Percentiles rank a stretch among this genome's conserved stretches.
phyloP scores from a whole-genome alignment of 37 sponge, comb jelly and placozoan species.

The Aplysina aerophoba region DNA sequence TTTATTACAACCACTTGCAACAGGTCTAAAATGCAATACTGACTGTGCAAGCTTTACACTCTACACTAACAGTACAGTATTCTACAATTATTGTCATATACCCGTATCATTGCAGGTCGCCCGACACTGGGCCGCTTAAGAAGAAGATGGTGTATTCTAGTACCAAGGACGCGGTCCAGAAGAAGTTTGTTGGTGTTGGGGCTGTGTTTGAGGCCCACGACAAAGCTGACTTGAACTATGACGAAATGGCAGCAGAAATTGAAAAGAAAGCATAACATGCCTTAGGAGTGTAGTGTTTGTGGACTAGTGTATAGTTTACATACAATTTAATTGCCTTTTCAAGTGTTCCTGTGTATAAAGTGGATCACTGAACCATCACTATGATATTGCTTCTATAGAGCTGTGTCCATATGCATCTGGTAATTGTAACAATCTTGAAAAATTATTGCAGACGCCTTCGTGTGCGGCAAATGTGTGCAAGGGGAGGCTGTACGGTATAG shows the following conservation, averaged over 20 bases:
- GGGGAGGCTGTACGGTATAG: too few species aligned
- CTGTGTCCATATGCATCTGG: too few species aligned
- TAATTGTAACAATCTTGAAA: too few species aligned
- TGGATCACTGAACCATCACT: background rate
- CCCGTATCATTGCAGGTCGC: too few species aligned
- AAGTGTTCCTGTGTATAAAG: background rate
- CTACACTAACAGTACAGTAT: too few species aligned
- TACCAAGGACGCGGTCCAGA: conserved; percentile 73
- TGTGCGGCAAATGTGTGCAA: too few species aligned
- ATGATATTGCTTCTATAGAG: background rate
- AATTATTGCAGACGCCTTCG: too few species aligned
- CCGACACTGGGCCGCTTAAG: conserved; percentile 50
- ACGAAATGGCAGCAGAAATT: conserved; percentile 43
- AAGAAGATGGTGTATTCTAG: conserved; percentile 79
- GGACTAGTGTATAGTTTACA: background rate
- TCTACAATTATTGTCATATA: too few species aligned
- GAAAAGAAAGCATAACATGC: conserved; percentile 60
- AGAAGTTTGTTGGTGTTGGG: conserved; percentile 51
- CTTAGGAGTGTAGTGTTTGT: background rate
- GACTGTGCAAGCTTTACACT: too few species aligned
- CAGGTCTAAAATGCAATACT: too few species aligned
- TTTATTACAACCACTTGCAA: too few species aligned
- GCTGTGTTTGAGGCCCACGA: conserved; percentile 76
- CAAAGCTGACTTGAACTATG: conserved; percentile 54
- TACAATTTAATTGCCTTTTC: background rate